Conservation (phyloP, 2,888 invertebrate genomes). For the Acrocyrtus sp. region DNA sequence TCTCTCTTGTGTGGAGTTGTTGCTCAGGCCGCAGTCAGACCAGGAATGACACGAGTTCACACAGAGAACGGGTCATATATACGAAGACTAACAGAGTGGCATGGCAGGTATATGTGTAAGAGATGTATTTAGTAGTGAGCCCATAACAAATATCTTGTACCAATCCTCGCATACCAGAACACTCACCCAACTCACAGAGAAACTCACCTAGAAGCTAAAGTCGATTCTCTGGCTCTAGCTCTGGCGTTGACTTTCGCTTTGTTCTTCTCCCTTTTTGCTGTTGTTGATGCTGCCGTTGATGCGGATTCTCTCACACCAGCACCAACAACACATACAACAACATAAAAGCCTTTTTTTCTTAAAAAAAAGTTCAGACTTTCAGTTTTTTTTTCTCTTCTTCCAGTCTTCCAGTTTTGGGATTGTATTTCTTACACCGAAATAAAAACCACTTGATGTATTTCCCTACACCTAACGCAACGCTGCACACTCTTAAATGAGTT, state of each 20-base stretch:
- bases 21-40: slow-evolving; percentile 38
- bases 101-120: too few relatives aligned
- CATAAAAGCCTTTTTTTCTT: neutral
- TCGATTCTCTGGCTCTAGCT: neutral
- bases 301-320: too few relatives aligned
- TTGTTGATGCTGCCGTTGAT: too few relatives aligned
- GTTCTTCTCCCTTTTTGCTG: too few relatives aligned
- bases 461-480: neutral
- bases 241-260: too few relatives aligned
- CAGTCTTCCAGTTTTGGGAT: neutral
- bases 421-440: neutral
- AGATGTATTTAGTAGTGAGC: too few relatives aligned
- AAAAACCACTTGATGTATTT: slow-evolving; percentile 25
- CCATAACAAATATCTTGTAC: too few relatives aligned
- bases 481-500: slow-evolving; percentile 40
- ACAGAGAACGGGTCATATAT: too few relatives aligned
- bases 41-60: slow-evolving; percentile 45
- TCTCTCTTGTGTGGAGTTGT: slow-evolving; percentile 7
- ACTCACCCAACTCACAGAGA: too few relatives aligned
- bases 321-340: too few relatives aligned
- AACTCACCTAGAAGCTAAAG: too few relatives aligned
- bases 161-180: neutral
- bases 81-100: too few relatives aligned
- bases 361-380: neutral
- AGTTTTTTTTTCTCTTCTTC: neutral